These are phyloP conservation scores for Montipora capricornis DNA, from an alignment of 64 coral and sea anemone species.

Conservation along the genomic window DNA sequence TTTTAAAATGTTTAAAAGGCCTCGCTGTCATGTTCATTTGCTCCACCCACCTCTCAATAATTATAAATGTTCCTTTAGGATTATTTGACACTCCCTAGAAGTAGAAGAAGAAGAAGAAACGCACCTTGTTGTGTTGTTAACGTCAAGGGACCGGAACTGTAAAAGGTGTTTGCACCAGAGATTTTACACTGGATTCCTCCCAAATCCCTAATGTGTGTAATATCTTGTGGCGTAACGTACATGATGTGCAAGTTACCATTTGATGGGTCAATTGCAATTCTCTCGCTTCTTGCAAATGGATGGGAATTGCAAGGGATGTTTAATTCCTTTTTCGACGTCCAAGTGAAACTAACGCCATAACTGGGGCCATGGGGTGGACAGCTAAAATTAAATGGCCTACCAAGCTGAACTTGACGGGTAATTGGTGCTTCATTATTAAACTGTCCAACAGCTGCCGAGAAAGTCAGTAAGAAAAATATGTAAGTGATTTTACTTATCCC, in stretches of 20 bases:
- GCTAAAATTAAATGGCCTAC: background rate
- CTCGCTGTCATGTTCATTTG: no score
- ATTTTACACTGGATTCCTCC: constrained; percentile 23
- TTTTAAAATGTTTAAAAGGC: no score
- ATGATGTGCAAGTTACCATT: constrained; percentile 44
- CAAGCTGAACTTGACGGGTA: background rate
- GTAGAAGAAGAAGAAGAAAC: background rate
- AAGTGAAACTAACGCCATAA: background rate
- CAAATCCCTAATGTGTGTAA: background rate
- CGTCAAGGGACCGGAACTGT: background rate
- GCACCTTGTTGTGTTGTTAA: background rate
- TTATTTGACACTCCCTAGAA: no score
- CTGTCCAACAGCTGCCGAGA: background rate
- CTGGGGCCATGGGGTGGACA: background rate
- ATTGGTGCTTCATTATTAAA: background rate
- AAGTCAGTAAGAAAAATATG: background rate
- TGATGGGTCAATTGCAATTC: background rate
- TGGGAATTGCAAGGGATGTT: background rate
- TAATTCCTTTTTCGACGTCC: background rate
- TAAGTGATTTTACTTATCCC: no score
- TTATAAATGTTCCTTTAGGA: no score
- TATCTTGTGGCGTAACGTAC: constrained; percentile 17
- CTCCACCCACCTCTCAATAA: no score
- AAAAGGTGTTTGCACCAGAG: constrained; percentile 7
- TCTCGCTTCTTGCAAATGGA: background rate